phyloP scores from a whole-genome alignment of 2,797 vertebrate genomes.

The Pangasius djambal region DNA sequence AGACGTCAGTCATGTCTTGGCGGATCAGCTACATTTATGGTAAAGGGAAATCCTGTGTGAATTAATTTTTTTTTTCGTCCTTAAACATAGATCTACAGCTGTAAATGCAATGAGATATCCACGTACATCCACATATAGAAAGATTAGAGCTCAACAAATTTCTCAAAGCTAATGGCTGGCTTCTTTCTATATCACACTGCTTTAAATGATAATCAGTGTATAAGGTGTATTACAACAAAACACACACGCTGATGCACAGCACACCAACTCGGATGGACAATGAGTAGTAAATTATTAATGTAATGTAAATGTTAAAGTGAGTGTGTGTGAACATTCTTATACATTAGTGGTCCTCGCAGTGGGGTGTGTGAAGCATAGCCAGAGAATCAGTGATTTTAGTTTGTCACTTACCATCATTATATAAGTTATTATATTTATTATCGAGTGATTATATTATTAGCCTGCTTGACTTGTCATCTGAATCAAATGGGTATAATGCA shows the following conservation, averaged over 20 bases:
- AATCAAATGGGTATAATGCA: neutral
- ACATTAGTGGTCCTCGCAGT: neutral
- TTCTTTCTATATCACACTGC: neutral
- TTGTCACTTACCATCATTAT: neutral
- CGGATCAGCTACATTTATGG: neutral
- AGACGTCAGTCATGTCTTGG: neutral
- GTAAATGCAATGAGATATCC: neutral
- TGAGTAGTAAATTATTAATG: neutral
- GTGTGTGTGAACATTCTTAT: neutral
- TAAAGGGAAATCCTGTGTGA: neutral
- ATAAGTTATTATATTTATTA: neutral
- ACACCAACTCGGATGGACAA: neutral
- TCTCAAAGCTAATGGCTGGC: neutral
- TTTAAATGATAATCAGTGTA: neutral
- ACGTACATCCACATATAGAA: neutral
- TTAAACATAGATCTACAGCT: neutral
- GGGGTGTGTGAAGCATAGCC: neutral
- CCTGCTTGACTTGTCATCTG: neutral
- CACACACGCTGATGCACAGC: neutral
- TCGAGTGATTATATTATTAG: neutral
- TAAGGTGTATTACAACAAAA: neutral
- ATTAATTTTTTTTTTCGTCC: neutral
- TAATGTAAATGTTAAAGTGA: neutral
- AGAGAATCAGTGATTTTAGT: neutral
- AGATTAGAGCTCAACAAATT: neutral